Conservation (phyloP, 2,888 invertebrate species). For the Cephalotes varians region DNA sequence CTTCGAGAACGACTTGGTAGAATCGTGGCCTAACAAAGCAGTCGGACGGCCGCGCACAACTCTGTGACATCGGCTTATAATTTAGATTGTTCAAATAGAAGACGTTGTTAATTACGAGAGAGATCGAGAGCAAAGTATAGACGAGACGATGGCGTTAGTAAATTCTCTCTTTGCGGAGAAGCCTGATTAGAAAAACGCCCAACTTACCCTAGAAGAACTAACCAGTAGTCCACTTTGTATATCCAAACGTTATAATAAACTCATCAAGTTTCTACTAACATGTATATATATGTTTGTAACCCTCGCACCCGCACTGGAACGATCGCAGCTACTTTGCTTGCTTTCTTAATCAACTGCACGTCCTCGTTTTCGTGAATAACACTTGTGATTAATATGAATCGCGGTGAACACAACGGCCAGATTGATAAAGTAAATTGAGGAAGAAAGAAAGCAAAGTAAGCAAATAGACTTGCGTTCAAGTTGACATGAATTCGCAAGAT, state of each 20-base stretch:
- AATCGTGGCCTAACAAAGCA: not conserved
- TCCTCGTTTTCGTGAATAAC: constrained; percentile 32
- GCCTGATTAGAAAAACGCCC: constrained; percentile 29
- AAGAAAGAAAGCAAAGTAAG: constrained; percentile 70
- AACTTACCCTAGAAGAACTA: constrained; percentile 57
- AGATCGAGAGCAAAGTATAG: not conserved
- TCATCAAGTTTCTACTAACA: constrained; percentile 81
- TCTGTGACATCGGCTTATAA: constrained; percentile 35
- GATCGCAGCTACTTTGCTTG: constrained; percentile 64
- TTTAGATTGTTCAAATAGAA: constrained; percentile 19
- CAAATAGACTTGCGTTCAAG: not conserved
- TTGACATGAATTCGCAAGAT: not conserved
- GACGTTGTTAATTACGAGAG: constrained; percentile 14
- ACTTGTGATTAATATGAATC: constrained; percentile 8
- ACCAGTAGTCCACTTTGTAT: constrained; percentile 77
- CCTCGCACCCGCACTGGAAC: constrained; percentile 65
- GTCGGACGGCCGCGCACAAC: constrained; percentile 16
- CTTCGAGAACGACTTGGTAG: constrained; percentile 2
- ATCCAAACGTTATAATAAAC: constrained; percentile 82
- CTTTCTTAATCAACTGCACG: constrained; percentile 56
- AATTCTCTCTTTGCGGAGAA: constrained; percentile 8
- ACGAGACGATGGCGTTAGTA: not conserved
- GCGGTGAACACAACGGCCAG: not conserved
- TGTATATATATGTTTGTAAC: constrained; percentile 76
- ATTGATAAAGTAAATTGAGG: not conserved